Percentiles rank a stretch among this genome's conserved stretches.
phyloP scores from a whole-genome alignment of 2,797 vertebrate genomes.

The Pangasius mekongensis region DNA sequence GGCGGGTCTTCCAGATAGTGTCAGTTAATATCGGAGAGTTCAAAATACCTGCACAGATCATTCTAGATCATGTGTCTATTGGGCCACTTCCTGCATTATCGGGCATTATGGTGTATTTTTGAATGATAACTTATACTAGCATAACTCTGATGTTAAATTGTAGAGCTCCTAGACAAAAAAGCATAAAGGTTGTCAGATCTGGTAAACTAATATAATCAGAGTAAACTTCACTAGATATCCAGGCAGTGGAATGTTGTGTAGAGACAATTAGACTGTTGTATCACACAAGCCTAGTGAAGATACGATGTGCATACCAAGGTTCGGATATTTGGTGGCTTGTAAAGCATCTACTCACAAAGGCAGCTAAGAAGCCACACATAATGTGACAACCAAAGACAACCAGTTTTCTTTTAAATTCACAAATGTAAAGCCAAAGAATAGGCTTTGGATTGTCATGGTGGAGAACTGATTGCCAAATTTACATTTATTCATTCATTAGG shows the following conservation, averaged over 20 bases:
- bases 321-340: not conserved
- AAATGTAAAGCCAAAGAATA: not conserved
- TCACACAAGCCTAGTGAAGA: not conserved
- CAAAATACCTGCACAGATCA: not conserved
- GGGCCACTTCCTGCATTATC: not conserved
- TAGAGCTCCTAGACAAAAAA: not conserved
- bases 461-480: not conserved
- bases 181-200: not conserved
- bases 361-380: not conserved
- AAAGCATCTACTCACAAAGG: not conserved
- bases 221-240: not conserved
- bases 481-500: not conserved
- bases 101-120: not conserved
- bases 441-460: not conserved
- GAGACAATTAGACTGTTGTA: not conserved
- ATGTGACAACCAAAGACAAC: not conserved
- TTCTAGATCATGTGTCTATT: not conserved
- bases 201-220: not conserved
- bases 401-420: not conserved
- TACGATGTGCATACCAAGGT: not conserved
- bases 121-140: not conserved
- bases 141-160: not conserved
- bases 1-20: not conserved
- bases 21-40: not conserved
- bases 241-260: not conserved